Evolutionary conservation across 2,797 vertebrate genomes (phyloP).

Genomic region (Anguilla obscura): DNA sequence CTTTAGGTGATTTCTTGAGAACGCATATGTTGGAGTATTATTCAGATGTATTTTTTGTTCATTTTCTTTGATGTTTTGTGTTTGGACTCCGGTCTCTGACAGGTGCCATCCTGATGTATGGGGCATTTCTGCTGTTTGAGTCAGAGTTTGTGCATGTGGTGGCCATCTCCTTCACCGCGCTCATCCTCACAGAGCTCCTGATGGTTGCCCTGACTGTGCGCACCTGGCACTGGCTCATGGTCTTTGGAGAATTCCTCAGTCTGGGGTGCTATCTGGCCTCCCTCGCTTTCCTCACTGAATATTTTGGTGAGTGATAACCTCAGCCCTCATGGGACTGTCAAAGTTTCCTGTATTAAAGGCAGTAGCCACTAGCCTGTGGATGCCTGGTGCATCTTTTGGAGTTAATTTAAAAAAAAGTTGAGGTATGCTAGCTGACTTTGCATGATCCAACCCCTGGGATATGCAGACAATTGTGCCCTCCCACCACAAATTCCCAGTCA

Average conservation of each 20-base stretch:
- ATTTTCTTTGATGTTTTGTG: not conserved
- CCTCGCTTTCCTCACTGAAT: slow-evolving; percentile 94
- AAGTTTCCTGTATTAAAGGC: not conserved
- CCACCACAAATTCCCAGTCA: not conserved
- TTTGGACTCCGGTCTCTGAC: slow-evolving; percentile 48
- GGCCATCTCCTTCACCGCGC: slow-evolving; percentile 96
- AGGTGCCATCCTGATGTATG: slow-evolving; percentile 97
- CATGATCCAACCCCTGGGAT: too few species aligned
- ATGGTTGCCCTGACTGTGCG: slow-evolving; percentile 95
- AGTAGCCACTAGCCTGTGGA: not conserved
- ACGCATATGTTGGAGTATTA: not conserved
- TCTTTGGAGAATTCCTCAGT: slow-evolving; percentile 91
- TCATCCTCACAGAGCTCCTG: slow-evolving; percentile 92
- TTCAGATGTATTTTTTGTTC: not conserved
- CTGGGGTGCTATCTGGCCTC: slow-evolving; percentile 93
- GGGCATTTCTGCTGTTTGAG: slow-evolving; percentile 92
- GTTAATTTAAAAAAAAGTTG: too few species aligned
- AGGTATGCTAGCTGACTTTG: too few species aligned
- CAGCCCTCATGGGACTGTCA: not conserved
- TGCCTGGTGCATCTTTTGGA: not conserved
- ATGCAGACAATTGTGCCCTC: too few species aligned
- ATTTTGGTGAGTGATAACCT: slow-evolving; percentile 84
- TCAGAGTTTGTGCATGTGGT: slow-evolving; percentile 96
- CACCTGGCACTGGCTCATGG: slow-evolving; percentile 98
- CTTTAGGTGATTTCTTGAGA: not conserved